These are phyloP conservation scores for Echinometra lucunter DNA, from an alignment of 53 echinoderm and acorn worm species.

Conservation along the genomic window DNA sequence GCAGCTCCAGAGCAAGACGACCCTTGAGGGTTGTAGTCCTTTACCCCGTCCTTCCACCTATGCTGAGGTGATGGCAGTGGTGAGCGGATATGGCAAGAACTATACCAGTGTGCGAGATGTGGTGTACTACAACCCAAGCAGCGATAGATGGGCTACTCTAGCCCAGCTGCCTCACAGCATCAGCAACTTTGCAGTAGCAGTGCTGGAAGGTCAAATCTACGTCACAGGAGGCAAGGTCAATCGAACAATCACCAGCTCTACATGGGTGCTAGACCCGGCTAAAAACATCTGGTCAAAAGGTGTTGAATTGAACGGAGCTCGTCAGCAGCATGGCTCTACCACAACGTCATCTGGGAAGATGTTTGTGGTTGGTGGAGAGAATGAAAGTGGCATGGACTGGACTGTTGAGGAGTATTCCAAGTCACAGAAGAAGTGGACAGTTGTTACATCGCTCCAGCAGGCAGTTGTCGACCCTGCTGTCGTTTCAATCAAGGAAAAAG, in stretches of 20 bases:
- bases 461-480: slow-evolving; percentile 82
- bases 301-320: slow-evolving; percentile 69
- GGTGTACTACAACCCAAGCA: slow-evolving; percentile 72
- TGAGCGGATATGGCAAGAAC: slow-evolving; percentile 81
- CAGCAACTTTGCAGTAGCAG: slow-evolving; percentile 78
- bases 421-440: slow-evolving; percentile 72
- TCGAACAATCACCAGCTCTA: slow-evolving; percentile 67
- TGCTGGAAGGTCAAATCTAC: slow-evolving; percentile 79
- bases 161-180: slow-evolving; percentile 76
- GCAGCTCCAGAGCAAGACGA: slow-evolving; percentile 58
- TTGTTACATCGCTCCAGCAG: slow-evolving; percentile 74
- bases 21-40: slow-evolving; percentile 17
- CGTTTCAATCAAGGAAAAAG: slow-evolving; percentile 75
- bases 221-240: slow-evolving; percentile 83
- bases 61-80: slow-evolving; percentile 85
- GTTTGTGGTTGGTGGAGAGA: slow-evolving; percentile 82
- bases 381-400: slow-evolving; percentile 69
- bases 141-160: slow-evolving; percentile 75
- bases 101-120: slow-evolving; percentile 79
- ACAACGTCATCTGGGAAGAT: slow-evolving; percentile 60
- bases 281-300: slow-evolving; percentile 72
- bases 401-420: slow-evolving; percentile 79
- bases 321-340: slow-evolving; percentile 79
- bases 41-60: slow-evolving; percentile 82
- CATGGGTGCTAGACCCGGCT: slow-evolving; percentile 73